Evolutionary conservation across 2,888 invertebrate genomes (phyloP), one percentile per base, ranked within the genome.

Genomic region (Ernsta delagoae): DNA sequence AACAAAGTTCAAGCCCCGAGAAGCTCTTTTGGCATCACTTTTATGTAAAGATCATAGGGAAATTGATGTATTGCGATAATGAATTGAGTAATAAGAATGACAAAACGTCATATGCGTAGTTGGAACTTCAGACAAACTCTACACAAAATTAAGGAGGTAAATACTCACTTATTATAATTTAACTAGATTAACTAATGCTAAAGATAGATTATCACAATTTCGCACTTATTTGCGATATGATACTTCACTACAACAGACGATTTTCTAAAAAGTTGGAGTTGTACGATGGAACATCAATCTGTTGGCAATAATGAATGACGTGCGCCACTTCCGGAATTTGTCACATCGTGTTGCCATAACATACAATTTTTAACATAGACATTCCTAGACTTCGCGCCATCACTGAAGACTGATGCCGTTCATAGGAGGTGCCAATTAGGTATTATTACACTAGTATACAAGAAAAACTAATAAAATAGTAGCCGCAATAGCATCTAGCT

Each of bases 91-190:
- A 92, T 83, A 85, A 79, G 80, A 85, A 84, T 90, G 92, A 91
- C 90, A 88, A 83, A 80, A 88, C 86, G 90, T 90, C 90, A 90
- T 83, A 84, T 81, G 80, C 80, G 83, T 86, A 86, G 85, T 85
- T 83, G 78, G 82, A 85, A 84, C 81, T 86, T 86, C 72, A 75
- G 77, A 74, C 73, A 75, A 71, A 74, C 77, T 84, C 82, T 82
- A 76, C 78, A 80, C 75, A 62, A 73, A 78, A 74, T 75, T 72
- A 74, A 75, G 73, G 82, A 75, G 72, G 36, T 71, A 74, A 80
- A 86, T 90, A 92, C 92, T 92, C 87, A 93, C 93, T 87, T 90
- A 82, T 85, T 86, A 83, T 85, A 89, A 85, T 91, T 89, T 86
- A 89, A 89, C 89, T 92, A 93, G 82, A 83, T 83, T 86, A 87